Evolutionary conservation across 2,113 vertebrate genomes (phyloP), one percentile per base, ranked within the genome.

Genomic region (Rhinogobius similis): DNA sequence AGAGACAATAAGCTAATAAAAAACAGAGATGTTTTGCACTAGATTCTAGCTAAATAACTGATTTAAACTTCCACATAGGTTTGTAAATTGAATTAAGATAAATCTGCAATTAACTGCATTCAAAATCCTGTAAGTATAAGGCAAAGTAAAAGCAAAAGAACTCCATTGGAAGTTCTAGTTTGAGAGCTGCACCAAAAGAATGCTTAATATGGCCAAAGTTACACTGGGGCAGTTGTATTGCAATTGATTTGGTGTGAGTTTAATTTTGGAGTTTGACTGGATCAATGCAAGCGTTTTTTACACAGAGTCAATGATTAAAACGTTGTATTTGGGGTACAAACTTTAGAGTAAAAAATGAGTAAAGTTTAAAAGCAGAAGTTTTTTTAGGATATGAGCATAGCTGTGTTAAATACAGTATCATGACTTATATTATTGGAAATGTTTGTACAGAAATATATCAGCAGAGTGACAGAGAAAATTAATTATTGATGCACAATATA

Each of bases 61-160:
- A 59, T 63, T 41, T 56, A 62, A 71, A 83, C 78, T 76, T 70
- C 67, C 29, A 68, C 41, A 75, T 72, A 63, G 20, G 7, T 21
- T 21, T 50, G 46, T 50, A 50, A 8, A 2, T 50, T 50, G 20
- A 50, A 50, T n/a, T 21, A n/a, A 48, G 20, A 50, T 21, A 10
- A 50, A 50, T 50, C 2, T 21, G 20, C 20, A 50, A 21, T 21
- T 36, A 7, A 36, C 5, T 2, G 7, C 6, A 50, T 50, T 50
- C 10, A 50, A 50, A 5, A 50, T 10, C 10, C 8, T 18, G 14
- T 18, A 16, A 5, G 16, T 20, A 58, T 2, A 29, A 36, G 27
- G 18, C 18, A 38, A n/a, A 36, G 7, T 36, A 32, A 1, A 12
- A 2, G 10, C 32, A 36, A n/a, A 61, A 18, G 20, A 38, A 10